Evolutionary conservation across 2,113 vertebrate species (phyloP).

Genomic region (Scatophagus argus): DNA sequence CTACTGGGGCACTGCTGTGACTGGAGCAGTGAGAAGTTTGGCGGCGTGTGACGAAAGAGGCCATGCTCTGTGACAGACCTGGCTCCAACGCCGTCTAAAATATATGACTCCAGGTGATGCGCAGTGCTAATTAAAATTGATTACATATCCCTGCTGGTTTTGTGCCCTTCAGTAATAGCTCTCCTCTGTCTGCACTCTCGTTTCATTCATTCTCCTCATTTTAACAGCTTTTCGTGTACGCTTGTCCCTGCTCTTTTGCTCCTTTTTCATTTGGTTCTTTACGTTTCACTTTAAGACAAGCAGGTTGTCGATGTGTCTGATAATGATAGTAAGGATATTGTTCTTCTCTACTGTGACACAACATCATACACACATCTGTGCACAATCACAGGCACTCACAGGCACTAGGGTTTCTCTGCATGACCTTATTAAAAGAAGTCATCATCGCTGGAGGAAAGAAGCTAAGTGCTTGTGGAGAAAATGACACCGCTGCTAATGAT

Average conservation of each 20-base stretch:
- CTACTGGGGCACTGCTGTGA: slow-evolving; percentile 30
- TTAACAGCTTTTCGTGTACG: slow-evolving; percentile 14
- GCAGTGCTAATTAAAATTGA: slow-evolving; percentile 87
- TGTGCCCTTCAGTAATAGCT: slow-evolving; percentile 47
- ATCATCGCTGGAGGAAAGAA: slow-evolving; percentile 58
- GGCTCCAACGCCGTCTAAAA: slow-evolving; percentile 72
- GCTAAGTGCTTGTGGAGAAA: slow-evolving; percentile 65
- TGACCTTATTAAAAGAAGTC: slow-evolving; percentile 79
- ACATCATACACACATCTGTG: background rate
- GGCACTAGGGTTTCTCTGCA: slow-evolving; percentile 41
- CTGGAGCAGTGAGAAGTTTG: slow-evolving; percentile 37
- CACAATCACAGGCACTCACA: slow-evolving; percentile 12
- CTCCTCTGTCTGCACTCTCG: slow-evolving; percentile 9
- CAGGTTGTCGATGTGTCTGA: slow-evolving; percentile 33
- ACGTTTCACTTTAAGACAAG: slow-evolving; percentile 29
- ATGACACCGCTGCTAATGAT: slow-evolving; percentile 68
- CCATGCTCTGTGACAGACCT: slow-evolving; percentile 58
- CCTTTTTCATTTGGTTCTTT: slow-evolving; percentile 2
- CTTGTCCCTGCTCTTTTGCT: slow-evolving; percentile 4
- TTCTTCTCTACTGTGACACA: slow-evolving; percentile 39
- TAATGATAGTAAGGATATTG: slow-evolving; percentile 49
- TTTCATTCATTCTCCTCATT: slow-evolving; percentile 19
- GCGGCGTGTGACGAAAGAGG: slow-evolving; percentile 54
- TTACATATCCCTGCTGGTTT: slow-evolving; percentile 63
- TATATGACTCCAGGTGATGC: slow-evolving; percentile 89